phyloP scores from a whole-genome alignment of 2,797 vertebrate genomes.

The Gymnoscopelus microlampas region DNA sequence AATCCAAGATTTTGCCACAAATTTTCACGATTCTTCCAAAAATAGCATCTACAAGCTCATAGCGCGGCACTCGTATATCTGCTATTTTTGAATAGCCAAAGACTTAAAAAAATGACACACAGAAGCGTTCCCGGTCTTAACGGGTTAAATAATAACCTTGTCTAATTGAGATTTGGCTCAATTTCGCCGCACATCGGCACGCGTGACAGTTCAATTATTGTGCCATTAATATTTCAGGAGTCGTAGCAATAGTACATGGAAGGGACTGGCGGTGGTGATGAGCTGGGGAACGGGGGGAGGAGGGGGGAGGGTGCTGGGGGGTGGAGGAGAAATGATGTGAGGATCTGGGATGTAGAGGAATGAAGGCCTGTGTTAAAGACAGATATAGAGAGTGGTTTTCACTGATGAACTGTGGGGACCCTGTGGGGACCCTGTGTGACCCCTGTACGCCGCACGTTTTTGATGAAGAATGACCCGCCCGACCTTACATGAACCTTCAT shows the following conservation, averaged over 20 bases:
- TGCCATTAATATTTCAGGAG: conserved; percentile 71
- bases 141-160: conserved; percentile 71
- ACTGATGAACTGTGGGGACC: conserved; percentile 56
- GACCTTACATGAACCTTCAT: conserved; percentile 55
- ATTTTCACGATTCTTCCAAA: too few relatives aligned
- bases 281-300: conserved; percentile 26
- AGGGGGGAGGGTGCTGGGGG: conserved; percentile 4
- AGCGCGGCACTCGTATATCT: too few relatives aligned
- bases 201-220: conserved; percentile 71
- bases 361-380: conserved; percentile 22
- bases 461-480: conserved; percentile 61
- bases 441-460: conserved; percentile 55
- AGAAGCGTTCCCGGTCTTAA: too few relatives aligned
- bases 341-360: conserved; percentile 34
- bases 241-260: conserved; percentile 26
- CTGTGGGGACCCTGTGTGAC: conserved; percentile 46
- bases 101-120: too few relatives aligned
- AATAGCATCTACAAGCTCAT: too few relatives aligned
- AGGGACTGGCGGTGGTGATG: conserved; percentile 16
- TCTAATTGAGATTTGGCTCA: conserved; percentile 72
- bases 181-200: conserved; percentile 61
- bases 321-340: conserved; percentile 17
- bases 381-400: conserved; percentile 46
- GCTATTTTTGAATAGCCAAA: too few relatives aligned
- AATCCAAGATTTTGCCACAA: too few relatives aligned